These are phyloP conservation scores for Brachionus calyciflorus DNA, from an alignment of 1,140 invertebrate species.

Conservation along the genomic window DNA sequence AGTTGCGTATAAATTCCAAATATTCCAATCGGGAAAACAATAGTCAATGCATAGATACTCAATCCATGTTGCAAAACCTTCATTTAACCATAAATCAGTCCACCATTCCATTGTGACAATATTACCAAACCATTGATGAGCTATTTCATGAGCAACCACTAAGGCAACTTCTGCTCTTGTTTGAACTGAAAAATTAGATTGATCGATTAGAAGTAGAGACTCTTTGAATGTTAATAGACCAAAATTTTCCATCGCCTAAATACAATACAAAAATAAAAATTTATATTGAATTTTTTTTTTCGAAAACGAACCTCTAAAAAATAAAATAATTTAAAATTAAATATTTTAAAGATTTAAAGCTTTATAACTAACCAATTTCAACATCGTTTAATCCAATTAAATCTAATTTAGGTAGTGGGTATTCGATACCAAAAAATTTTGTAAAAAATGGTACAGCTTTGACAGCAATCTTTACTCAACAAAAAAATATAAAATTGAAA, in stretches of 20 bases:
- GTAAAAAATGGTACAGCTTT: conserved; percentile 85
- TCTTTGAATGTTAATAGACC: conserved; percentile 59
- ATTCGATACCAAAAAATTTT: conserved; percentile 86
- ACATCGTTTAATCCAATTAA: conserved; percentile 87
- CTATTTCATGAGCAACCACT: conserved; percentile 81
- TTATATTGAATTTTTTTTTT: not conserved
- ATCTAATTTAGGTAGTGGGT: conserved; percentile 92
- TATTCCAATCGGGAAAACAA: conserved; percentile 63
- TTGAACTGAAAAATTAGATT: conserved; percentile 66
- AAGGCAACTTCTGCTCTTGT: conserved; percentile 80
- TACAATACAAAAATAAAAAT: not conserved
- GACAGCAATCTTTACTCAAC: conserved; percentile 51
- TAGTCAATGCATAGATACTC: conserved; percentile 52
- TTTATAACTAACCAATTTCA: conserved; percentile 53
- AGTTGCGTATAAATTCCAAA: conserved; percentile 62
- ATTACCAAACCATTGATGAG: conserved; percentile 67
- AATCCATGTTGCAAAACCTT: conserved; percentile 58
- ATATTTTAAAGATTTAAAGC: too few species aligned
- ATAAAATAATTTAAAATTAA: not conserved
- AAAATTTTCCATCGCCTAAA: conserved; percentile 62
- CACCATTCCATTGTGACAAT: conserved; percentile 69
- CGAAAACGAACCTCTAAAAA: not conserved
- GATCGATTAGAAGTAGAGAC: conserved; percentile 51
- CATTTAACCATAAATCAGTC: conserved; percentile 61
- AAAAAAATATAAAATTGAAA: too few species aligned